Evolutionary conservation across 2,113 vertebrate species (phyloP).

Genomic region (Limanda limanda): DNA sequence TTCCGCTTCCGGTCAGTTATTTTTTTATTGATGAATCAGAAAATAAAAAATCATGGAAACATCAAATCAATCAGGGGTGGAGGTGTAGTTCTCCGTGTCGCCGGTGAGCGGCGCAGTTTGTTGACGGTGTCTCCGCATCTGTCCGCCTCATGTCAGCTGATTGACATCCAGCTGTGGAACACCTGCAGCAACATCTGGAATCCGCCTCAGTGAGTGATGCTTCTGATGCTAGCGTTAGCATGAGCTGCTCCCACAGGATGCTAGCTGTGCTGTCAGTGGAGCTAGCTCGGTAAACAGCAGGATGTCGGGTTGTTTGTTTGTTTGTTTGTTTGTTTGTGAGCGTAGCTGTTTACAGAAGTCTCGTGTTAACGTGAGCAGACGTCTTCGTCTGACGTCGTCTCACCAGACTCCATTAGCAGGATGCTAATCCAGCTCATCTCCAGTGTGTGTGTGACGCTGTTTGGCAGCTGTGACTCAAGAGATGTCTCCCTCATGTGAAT

Average conservation of each 20-base stretch:
- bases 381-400: not conserved
- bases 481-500: not conserved
- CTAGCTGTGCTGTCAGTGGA: slow-evolving; percentile 1
- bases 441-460: not conserved
- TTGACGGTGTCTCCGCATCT: slow-evolving; percentile 6
- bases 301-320: not conserved
- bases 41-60: not conserved
- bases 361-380: not conserved
- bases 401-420: not conserved
- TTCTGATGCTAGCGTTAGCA: not conserved
- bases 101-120: slow-evolving; percentile 46
- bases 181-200: slow-evolving; percentile 7
- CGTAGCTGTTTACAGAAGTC: not conserved
- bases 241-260: not conserved
- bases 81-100: not conserved
- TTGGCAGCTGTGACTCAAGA: not conserved
- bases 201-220: slow-evolving; percentile 21
- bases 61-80: not conserved
- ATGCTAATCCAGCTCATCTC: not conserved
- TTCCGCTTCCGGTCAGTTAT: slow-evolving; percentile 57
- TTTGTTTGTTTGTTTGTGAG: slow-evolving; percentile 3
- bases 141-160: slow-evolving; percentile 19
- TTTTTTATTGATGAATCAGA: not conserved
- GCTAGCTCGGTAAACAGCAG: not conserved
- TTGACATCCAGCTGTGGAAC: not conserved